Evolutionary conservation across 2,113 vertebrate species (phyloP).

Genomic region (Piprites chloris): DNA sequence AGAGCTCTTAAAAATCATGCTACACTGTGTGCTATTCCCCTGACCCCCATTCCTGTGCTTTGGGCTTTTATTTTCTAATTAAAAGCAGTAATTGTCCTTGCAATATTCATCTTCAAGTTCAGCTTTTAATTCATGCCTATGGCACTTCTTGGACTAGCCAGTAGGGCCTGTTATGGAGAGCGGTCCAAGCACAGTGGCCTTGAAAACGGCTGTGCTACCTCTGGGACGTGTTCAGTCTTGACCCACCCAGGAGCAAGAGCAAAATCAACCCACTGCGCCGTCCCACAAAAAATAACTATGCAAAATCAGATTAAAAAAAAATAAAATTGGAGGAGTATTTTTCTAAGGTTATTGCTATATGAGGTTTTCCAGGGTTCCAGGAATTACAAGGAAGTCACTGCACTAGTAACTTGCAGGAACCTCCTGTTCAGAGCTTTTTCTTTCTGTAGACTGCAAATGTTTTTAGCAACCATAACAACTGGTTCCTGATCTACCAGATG

Average conservation of each 20-base stretch:
- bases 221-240: background rate
- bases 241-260: constrained; percentile 46
- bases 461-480: background rate
- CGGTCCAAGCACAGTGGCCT: background rate
- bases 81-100: constrained; percentile 57
- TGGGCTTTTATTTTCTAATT: constrained; percentile 61
- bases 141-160: constrained; percentile 41
- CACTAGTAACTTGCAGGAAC: background rate
- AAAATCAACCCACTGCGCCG: background rate
- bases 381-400: background rate
- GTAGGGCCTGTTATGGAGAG: constrained; percentile 16
- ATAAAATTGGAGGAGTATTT: background rate
- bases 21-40: background rate
- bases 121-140: constrained; percentile 38
- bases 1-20: constrained; percentile 2
- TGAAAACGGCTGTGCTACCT: background rate
- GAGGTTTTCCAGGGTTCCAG: background rate
- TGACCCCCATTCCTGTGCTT: constrained; percentile 15
- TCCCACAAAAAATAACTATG: background rate
- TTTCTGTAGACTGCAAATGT: background rate
- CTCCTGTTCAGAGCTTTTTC: background rate
- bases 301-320: background rate
- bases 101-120: constrained; percentile 49
- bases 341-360: background rate
- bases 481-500: background rate